Evolutionary conservation across 2,113 vertebrate species (phyloP).

Genomic region (Sprattus sprattus): DNA sequence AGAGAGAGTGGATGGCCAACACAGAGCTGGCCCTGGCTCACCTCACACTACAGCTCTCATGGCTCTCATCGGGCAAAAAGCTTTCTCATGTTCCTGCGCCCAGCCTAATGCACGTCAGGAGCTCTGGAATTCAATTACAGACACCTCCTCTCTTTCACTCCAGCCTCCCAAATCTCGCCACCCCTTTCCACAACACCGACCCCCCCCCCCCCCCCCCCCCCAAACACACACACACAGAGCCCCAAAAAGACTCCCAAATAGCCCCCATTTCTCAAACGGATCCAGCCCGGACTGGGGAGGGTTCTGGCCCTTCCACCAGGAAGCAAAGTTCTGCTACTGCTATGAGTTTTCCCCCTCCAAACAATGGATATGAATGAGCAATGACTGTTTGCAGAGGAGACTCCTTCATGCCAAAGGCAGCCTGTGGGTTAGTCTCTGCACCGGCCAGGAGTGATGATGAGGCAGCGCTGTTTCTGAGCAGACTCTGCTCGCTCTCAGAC

Average conservation of each 20-base stretch:
- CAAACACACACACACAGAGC: neutral
- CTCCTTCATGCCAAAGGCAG: conserved; percentile 26
- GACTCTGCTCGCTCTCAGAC: conserved; percentile 8
- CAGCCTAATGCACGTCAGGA: conserved; percentile 68
- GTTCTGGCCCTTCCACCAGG: neutral
- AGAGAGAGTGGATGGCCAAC: neutral
- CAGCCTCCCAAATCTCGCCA: neutral
- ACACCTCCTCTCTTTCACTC: conserved; percentile 50
- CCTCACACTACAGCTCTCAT: conserved; percentile 67
- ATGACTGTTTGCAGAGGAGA: conserved; percentile 23
- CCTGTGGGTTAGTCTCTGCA: conserved; percentile 27
- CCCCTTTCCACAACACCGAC: neutral
- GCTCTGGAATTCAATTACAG: conserved; percentile 72
- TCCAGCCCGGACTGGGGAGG: too few species aligned
- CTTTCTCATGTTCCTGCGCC: conserved; percentile 72
- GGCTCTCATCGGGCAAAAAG: conserved; percentile 70
- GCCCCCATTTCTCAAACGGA: too few species aligned
- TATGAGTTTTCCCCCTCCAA: neutral
- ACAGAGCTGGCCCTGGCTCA: conserved; percentile 32
- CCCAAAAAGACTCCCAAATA: neutral
- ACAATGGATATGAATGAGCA: neutral
- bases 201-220: neutral
- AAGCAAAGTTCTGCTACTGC: neutral
- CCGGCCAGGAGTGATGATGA: conserved; percentile 36
- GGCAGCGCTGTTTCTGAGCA: conserved; percentile 33